These are phyloP conservation scores for Bruchidius siliquastri DNA, from an alignment of 2,888 invertebrate species.

Conservation along the genomic window DNA sequence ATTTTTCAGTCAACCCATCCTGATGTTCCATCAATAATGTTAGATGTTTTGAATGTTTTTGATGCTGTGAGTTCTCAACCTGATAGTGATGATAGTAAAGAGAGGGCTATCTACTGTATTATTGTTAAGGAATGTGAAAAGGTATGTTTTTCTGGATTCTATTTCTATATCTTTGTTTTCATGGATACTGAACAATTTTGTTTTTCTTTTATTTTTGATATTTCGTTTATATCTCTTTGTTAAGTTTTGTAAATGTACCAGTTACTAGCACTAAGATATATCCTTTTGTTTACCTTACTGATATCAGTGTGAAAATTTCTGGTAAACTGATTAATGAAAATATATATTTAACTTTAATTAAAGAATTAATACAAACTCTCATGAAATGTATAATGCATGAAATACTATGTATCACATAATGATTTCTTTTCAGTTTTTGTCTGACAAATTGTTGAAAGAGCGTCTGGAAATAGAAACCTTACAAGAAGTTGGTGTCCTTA, in stretches of 20 bases:
- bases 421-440: constrained; percentile 54
- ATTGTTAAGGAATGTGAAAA: constrained; percentile 77
- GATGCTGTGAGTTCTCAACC: constrained; percentile 73
- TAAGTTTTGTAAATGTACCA: too few species aligned
- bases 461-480: constrained; percentile 89
- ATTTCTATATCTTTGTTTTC: neutral
- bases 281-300: too few species aligned
- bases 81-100: constrained; percentile 59
- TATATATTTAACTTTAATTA: too few species aligned
- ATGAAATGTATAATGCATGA: too few species aligned
- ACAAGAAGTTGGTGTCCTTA: constrained; percentile 85
- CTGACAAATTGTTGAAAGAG: constrained; percentile 86
- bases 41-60: constrained; percentile 79
- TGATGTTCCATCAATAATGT: constrained; percentile 75
- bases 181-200: too few species aligned
- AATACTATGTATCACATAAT: too few species aligned
- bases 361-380: too few species aligned
- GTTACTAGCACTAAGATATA: too few species aligned
- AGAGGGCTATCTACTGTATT: constrained; percentile 70
- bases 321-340: too few species aligned
- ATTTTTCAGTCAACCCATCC: constrained; percentile 65
- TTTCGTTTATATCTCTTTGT: too few species aligned
- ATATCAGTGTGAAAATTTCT: too few species aligned
- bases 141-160: constrained; percentile 52
- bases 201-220: too few species aligned